These are phyloP conservation scores for Nettapus auritus DNA, from an alignment of 2,113 vertebrate species.

Conservation along the genomic window DNA sequence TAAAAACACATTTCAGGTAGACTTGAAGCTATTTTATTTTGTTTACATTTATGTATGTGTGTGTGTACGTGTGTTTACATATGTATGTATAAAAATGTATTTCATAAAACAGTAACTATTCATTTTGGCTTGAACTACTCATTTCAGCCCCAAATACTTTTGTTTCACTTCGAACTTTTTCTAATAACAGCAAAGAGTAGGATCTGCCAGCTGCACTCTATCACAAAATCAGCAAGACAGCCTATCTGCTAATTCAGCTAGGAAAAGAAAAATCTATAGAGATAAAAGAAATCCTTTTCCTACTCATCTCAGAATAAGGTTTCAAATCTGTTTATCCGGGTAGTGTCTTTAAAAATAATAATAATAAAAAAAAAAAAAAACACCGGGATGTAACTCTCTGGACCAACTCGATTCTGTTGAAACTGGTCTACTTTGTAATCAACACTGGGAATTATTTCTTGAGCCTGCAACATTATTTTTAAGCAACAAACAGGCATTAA, in stretches of 20 bases:
- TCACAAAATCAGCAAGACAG: background rate
- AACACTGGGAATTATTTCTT: background rate
- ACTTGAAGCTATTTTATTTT: background rate
- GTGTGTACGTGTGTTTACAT: background rate
- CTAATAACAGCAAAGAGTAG: background rate
- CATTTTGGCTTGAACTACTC: background rate
- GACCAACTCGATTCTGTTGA: background rate
- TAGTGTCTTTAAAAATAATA: background rate
- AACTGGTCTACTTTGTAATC: background rate
- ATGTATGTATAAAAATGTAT: background rate
- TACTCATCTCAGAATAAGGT: background rate
- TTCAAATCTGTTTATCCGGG: background rate
- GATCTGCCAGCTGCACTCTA: background rate
- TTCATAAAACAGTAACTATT: background rate
- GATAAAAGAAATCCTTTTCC: background rate
- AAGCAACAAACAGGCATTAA: background rate
- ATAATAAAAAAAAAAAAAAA: background rate
- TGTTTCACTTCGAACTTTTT: background rate
- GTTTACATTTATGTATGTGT: background rate
- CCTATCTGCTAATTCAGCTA: background rate
- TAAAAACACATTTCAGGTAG: background rate
- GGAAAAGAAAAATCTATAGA: background rate
- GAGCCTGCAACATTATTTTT: background rate
- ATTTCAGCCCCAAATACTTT: background rate
- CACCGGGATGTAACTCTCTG: background rate